Percentiles rank a stretch among this genome's conserved stretches.
phyloP scores from a whole-genome alignment of 2,797 vertebrate genomes.

The Trematomus bernacchii region DNA sequence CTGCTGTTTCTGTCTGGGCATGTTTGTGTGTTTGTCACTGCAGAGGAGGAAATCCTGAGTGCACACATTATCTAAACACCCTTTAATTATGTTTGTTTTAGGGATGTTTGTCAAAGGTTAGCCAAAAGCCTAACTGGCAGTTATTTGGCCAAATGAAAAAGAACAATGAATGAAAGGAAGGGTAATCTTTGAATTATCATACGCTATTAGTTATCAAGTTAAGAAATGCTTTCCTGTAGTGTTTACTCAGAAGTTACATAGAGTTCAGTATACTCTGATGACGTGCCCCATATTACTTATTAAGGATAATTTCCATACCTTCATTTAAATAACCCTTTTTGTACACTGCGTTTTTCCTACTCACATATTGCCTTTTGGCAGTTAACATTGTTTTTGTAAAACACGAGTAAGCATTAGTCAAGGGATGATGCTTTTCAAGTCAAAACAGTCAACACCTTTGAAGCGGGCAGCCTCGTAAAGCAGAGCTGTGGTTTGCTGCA shows the following conservation, averaged over 20 bases:
- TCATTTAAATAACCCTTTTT: no score
- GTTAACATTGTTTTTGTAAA: background rate
- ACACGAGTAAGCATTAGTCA: background rate
- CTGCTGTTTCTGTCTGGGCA: conserved; percentile 14
- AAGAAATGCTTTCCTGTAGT: background rate
- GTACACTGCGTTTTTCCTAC: no score
- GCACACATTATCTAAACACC: conserved; percentile 2
- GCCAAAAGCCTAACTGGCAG: background rate
- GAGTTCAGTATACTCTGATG: no score
- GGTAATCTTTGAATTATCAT: background rate
- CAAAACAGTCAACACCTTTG: background rate
- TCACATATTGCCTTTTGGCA: background rate
- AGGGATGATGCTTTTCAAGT: background rate
- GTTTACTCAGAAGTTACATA: no score
- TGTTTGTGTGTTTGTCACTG: conserved; percentile 13
- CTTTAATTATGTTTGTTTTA: conserved; percentile 14
- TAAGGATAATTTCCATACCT: no score
- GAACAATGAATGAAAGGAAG: background rate
- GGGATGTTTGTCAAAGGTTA: conserved; percentile 18
- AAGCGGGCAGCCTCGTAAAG: background rate
- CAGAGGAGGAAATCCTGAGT: conserved; percentile 8
- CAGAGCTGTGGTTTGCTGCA: conserved; percentile 13
- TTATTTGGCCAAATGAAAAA: conserved; percentile 4
- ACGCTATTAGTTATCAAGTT: background rate
- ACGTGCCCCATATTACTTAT: no score